Evolutionary conservation across 2,888 invertebrate genomes (phyloP).

Genomic region (Coremacera marginata): DNA sequence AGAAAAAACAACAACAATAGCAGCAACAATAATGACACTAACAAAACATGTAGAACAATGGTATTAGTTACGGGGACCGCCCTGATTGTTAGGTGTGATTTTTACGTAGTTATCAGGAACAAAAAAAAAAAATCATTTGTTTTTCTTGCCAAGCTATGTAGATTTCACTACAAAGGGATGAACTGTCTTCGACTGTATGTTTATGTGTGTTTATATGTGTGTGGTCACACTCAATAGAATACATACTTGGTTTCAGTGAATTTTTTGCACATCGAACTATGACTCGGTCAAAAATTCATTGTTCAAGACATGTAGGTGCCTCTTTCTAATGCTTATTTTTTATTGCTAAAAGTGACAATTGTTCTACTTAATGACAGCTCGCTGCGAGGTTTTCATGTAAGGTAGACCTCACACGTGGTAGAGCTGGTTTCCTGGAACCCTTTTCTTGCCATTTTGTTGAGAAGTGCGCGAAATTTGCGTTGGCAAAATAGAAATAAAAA

Average conservation of each 20-base stretch:
- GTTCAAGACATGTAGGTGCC: slow-evolving; percentile 44
- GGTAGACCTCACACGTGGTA: slow-evolving; percentile 51
- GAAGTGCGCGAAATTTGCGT: slow-evolving; percentile 55
- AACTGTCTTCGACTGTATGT: background rate
- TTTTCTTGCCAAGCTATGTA: background rate
- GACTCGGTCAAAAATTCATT: slow-evolving; percentile 24
- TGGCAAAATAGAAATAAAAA: slow-evolving; percentile 55
- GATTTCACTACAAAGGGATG: background rate
- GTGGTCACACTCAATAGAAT: background rate
- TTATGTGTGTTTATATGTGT: background rate
- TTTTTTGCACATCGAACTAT: background rate
- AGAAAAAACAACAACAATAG: slow-evolving; percentile 31
- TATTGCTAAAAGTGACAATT: background rate
- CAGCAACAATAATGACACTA: background rate
- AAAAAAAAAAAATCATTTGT: slow-evolving; percentile 20
- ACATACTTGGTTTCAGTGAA: too few relatives aligned
- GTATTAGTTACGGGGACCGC: slow-evolving; percentile 56
- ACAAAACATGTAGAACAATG: slow-evolving; percentile 28
- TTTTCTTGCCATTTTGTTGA: slow-evolving; percentile 24
- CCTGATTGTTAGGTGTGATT: slow-evolving; percentile 64
- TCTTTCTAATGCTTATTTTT: background rate
- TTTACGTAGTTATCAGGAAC: slow-evolving; percentile 57
- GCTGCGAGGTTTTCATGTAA: slow-evolving; percentile 38
- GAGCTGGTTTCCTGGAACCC: background rate
- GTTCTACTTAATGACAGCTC: slow-evolving; percentile 43